Conservation (phyloP, 2,797 vertebrate species). For the Decapterus maruadsi region DNA sequence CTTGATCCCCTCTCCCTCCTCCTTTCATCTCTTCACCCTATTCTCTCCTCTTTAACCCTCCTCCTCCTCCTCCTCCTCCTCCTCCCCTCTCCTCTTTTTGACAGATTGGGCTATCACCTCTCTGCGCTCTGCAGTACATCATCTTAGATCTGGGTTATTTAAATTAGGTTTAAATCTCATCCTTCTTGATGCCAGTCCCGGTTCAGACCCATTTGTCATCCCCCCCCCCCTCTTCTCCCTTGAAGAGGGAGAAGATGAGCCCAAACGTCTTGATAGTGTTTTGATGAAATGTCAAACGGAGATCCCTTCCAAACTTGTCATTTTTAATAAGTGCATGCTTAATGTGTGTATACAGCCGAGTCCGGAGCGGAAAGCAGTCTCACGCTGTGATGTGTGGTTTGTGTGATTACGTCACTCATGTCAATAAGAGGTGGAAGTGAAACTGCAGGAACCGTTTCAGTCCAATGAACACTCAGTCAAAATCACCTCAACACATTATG, state of each 20-base stretch:
- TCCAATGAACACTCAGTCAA: too few relatives aligned
- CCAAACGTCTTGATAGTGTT: constrained; percentile 50
- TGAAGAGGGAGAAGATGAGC: constrained; percentile 14
- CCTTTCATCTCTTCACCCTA: constrained; percentile 67
- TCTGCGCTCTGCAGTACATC: constrained; percentile 57
- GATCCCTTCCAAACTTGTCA: constrained; percentile 11
- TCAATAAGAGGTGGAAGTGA: too few relatives aligned
- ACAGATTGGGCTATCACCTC: constrained; percentile 70
- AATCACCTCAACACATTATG: too few relatives aligned
- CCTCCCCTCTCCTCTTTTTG: constrained; percentile 24
- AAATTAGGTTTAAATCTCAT: constrained; percentile 75
- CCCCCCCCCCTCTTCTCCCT: constrained; percentile 17
- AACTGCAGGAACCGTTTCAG: too few relatives aligned
- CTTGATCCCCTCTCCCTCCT: constrained; percentile 59
- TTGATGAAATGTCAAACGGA: constrained; percentile 46
- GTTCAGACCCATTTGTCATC: constrained; percentile 69
- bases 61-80: not conserved
- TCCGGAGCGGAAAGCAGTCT: too few relatives aligned
- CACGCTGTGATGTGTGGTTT: too few relatives aligned
- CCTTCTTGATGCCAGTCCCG: constrained; percentile 23
- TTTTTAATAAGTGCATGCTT: constrained; percentile 7
- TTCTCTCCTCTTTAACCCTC: constrained; percentile 56
- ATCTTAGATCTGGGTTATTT: constrained; percentile 77
- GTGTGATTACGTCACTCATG: too few relatives aligned
- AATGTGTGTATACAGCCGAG: not conserved